Conservation (phyloP, 53 echinoderm and acorn worm species). For the Zoroaster sp. region DNA sequence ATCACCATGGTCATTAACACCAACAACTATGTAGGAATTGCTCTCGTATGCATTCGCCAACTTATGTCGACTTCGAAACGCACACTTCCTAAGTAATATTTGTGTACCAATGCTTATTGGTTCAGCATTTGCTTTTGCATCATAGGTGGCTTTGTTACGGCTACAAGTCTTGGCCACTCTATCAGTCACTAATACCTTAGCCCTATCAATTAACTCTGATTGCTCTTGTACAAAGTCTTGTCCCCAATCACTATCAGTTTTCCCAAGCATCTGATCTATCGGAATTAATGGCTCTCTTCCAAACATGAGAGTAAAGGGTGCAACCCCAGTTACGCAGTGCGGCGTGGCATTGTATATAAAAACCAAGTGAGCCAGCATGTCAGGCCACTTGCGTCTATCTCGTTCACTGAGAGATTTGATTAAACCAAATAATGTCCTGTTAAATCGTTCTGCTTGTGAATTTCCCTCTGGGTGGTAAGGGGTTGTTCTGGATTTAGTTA, state of each 20-base stretch:
- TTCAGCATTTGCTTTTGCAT: background rate
- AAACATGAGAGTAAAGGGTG: constrained; percentile 27
- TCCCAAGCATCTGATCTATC: constrained; percentile 19
- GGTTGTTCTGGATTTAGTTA: background rate
- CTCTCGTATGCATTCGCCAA: constrained; percentile 51
- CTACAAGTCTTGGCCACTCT: background rate
- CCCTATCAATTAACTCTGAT: background rate
- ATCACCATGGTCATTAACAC: constrained; percentile 10
- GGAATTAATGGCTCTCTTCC: constrained; percentile 27
- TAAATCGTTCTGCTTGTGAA: constrained; percentile 36
- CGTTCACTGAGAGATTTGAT: background rate
- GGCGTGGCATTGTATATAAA: constrained; percentile 22
- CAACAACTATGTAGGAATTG: constrained; percentile 50
- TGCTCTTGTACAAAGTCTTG: constrained; percentile 7
- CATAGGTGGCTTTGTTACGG: background rate
- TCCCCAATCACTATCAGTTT: background rate
- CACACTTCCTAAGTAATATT: constrained; percentile 45
- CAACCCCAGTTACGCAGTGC: constrained; percentile 3
- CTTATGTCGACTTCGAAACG: constrained; percentile 65
- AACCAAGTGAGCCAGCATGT: constrained; percentile 5
- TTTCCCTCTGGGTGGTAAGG: constrained; percentile 46
- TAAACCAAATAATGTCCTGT: constrained; percentile 3
- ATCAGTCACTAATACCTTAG: background rate
- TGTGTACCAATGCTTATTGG: constrained; percentile 25
- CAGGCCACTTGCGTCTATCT: background rate